These are phyloP conservation scores for Varanus komodoensis DNA, from an alignment of 2,113 vertebrate species.

Conservation along the genomic window DNA sequence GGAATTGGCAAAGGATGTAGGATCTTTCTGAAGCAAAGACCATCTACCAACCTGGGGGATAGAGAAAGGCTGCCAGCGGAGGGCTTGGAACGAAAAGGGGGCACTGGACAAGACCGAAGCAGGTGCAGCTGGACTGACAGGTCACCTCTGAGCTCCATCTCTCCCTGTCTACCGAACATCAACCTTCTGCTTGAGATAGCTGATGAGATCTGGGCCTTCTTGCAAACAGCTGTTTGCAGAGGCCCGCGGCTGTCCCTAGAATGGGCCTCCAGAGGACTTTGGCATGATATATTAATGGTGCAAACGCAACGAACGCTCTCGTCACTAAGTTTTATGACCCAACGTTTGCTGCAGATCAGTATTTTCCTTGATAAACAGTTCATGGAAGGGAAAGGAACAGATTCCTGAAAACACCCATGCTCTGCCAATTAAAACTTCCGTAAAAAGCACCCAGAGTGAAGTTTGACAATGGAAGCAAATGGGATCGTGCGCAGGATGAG, in stretches of 20 bases:
- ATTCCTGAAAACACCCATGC: conserved; percentile 52
- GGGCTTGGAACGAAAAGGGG: conserved; percentile 43
- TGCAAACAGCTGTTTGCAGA: conserved; percentile 75
- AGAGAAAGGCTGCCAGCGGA: background rate
- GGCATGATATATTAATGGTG: conserved; percentile 75
- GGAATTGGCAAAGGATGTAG: too few relatives aligned
- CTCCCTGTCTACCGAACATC: conserved; percentile 74
- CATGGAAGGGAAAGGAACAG: conserved; percentile 59
- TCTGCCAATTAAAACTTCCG: conserved; percentile 46
- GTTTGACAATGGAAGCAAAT: too few relatives aligned
- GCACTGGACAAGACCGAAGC: conserved; percentile 37
- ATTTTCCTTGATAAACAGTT: conserved; percentile 72
- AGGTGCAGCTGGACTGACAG: conserved; percentile 57
- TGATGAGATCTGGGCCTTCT: conserved; percentile 75
- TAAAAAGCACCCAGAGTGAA: conserved; percentile 13
- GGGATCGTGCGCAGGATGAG: too few relatives aligned
- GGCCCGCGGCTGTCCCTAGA: conserved; percentile 75
- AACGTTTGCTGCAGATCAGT: conserved; percentile 44
- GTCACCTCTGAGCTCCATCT: conserved; percentile 78
- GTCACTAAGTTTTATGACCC: conserved; percentile 63
- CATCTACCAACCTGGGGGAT: conserved; percentile 23
- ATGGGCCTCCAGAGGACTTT: conserved; percentile 69
- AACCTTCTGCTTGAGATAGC: conserved; percentile 75
- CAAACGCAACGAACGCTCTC: conserved; percentile 68
- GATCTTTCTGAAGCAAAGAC: conserved; percentile 55